Evolutionary conservation across 1,140 invertebrate genomes (phyloP), one percentile per base, ranked within the genome.

Genomic region (Vanessa atalanta): DNA sequence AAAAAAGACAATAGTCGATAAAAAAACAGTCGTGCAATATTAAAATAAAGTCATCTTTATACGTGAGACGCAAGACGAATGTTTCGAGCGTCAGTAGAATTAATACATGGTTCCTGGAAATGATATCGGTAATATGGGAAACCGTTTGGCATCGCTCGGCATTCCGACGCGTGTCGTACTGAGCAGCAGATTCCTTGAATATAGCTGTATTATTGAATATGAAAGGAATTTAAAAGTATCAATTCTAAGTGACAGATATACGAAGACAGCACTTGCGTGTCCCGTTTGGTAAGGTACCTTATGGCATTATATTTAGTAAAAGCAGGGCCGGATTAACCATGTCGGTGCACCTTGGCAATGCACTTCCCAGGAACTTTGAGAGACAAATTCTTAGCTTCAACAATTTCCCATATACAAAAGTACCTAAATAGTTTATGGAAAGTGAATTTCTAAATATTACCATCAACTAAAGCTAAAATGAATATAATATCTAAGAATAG

Each of bases 1-100:
- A 76, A 84, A 84, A 84, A 85, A 89, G 13, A 90, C 89, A 91
- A 91, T 91, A 80, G 88, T 47, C 82, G 61, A 86, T 90, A 90
- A 88, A 90, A 57, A 75, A 76, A 86, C 83, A 78, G 73, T 75
- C 83, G 84, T 83, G 84, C 85, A 87, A 89, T 90, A 92, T 92
- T 83, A 92, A 89, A 91, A 92, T 88, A 85, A 87, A 92, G 86
- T 92, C 89, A 92, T 89, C 85, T 83, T 61, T 20, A 79, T 81
- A 87, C 89, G 89, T 92, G 89, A 89, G 82, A 69, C 70, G 88
- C 85, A 88, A 86, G 73, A 67, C 65, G 65, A 65, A 66, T 73
- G 65, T 51, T 61, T 53, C 51, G n/a, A 53, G 51, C 51, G 15
- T 16, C 51, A 16, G n/a, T 13, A 57, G 67, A 79, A 80, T 76